Conservation (phyloP, 2,888 invertebrate species). For the Fissipunctia ypsillon region DNA sequence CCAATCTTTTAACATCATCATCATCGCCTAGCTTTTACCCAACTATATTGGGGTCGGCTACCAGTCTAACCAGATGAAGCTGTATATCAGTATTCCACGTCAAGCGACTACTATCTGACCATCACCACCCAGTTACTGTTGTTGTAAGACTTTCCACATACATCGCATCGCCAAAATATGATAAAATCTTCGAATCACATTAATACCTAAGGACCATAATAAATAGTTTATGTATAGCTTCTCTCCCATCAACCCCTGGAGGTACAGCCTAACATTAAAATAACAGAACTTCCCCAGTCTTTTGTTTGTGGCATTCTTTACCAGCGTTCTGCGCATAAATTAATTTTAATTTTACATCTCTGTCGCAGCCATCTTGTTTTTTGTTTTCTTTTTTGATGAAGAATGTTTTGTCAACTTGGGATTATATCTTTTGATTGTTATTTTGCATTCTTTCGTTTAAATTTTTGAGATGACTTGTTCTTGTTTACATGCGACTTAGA, state of each 20-base stretch:
- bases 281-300: constrained; percentile 77
- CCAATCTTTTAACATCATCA: too few species aligned
- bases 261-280: constrained; percentile 63
- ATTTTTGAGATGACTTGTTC: constrained; percentile 33
- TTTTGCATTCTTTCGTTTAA: constrained; percentile 55
- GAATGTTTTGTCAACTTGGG: constrained; percentile 75
- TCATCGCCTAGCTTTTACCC: too few species aligned
- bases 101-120: too few species aligned
- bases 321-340: constrained; percentile 77
- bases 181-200: too few species aligned
- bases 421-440: constrained; percentile 60
- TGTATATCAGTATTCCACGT: too few species aligned
- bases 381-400: constrained; percentile 63
- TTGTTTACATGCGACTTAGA: neutral
- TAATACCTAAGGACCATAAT: neutral
- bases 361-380: constrained; percentile 66
- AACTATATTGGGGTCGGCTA: too few species aligned
- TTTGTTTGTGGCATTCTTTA: constrained; percentile 82
- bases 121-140: too few species aligned
- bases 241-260: constrained; percentile 13
- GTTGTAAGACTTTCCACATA: too few species aligned
- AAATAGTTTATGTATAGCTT: neutral
- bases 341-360: constrained; percentile 77
- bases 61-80: too few species aligned
- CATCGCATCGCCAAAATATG: too few species aligned